phyloP scores from a whole-genome alignment of 2,113 vertebrate genomes.

The Rousettus leschenaultii region DNA sequence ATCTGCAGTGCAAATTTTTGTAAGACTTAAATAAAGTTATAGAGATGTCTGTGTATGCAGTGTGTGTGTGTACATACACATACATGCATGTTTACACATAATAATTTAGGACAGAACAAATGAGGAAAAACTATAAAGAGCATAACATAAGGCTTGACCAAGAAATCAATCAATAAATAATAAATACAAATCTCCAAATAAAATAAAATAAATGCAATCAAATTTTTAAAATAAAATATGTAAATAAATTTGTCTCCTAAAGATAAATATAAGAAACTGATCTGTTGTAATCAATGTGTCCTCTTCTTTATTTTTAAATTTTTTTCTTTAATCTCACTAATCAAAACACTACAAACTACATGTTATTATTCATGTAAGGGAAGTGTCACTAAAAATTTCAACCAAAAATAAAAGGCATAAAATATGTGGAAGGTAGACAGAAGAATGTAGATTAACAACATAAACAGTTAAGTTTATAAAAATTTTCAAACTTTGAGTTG shows the following conservation, averaged over 20 bases:
- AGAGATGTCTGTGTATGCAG: neutral
- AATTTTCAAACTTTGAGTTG: neutral
- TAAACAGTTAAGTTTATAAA: neutral
- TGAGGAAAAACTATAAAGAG: neutral
- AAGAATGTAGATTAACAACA: fast-evolving
- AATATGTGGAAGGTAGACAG: neutral
- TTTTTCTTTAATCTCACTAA: neutral
- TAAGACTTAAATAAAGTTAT: neutral
- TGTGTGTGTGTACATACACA: fast-evolving
- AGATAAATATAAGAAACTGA: neutral
- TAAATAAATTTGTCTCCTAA: neutral
- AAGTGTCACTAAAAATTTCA: neutral
- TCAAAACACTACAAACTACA: neutral
- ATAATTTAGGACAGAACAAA: neutral
- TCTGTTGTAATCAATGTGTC: neutral
- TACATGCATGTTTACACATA: neutral
- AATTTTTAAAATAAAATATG: neutral
- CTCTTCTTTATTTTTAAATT: neutral
- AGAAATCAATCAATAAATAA: neutral
- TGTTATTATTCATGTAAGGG: neutral
- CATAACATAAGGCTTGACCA: fast-evolving
- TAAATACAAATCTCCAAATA: neutral
- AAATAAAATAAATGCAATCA: too few relatives aligned
- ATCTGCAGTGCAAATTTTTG: neutral
- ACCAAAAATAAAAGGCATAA: neutral